A percentile compares a stretch with the other conserved stretches of the same genome.
Evolutionary conservation across 1,140 invertebrate genomes (phyloP).

Genomic region (Planococcus citri): DNA sequence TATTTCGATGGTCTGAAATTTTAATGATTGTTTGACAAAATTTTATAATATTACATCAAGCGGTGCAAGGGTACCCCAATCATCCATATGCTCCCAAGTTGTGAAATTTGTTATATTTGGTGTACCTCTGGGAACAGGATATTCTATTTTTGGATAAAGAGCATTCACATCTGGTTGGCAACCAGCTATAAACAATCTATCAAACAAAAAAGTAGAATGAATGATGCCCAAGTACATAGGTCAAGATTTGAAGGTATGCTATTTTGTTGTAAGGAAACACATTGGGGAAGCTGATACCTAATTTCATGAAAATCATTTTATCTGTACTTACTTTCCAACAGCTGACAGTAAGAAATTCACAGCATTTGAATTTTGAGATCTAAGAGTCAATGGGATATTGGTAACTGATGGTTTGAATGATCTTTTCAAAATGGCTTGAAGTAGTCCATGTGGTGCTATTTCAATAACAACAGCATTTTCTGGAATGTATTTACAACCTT

Average conservation of each 20-base stretch:
- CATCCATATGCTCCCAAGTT: slow-evolving; percentile 18
- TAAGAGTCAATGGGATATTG: slow-evolving; percentile 46
- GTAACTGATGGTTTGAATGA: slow-evolving; percentile 37
- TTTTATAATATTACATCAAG: no score
- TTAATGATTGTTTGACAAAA: neutral
- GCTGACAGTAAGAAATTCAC: neutral
- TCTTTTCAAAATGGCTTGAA: slow-evolving; percentile 46
- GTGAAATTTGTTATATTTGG: slow-evolving; percentile 4
- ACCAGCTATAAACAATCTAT: slow-evolving; percentile 23
- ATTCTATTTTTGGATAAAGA: slow-evolving; percentile 14
- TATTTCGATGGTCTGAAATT: no score
- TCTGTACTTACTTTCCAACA: neutral
- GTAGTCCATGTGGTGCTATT: slow-evolving; percentile 44
- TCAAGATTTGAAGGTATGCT: no score
- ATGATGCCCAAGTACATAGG: no score
- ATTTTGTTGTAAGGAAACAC: no score
- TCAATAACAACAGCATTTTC: slow-evolving; percentile 45
- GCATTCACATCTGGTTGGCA: slow-evolving; percentile 28
- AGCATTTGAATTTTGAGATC: slow-evolving; percentile 22
- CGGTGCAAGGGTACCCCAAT: neutral
- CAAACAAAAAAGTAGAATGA: no score
- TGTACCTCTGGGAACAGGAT: slow-evolving; percentile 19
- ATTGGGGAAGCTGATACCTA: no score
- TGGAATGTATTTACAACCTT: slow-evolving; percentile 43
- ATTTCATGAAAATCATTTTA: no score